phyloP scores from a whole-genome alignment of 2,888 invertebrate genomes.

The Thymelicus acteon region DNA sequence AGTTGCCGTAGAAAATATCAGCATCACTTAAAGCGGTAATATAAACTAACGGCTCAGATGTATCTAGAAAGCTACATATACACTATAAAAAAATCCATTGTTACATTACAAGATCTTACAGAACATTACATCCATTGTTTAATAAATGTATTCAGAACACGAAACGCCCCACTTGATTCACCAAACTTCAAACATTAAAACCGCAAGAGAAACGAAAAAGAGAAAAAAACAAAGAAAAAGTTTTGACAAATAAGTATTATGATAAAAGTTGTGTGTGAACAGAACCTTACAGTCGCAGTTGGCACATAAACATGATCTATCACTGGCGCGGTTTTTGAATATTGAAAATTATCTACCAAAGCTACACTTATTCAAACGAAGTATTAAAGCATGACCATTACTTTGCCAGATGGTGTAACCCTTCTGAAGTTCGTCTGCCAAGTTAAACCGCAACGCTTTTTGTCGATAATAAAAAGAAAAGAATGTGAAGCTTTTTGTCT shows the following conservation, averaged over 20 bases:
- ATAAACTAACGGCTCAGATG: too few relatives aligned
- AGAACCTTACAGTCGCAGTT: conserved; percentile 1
- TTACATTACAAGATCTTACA: too few relatives aligned
- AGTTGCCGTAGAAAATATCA: too few relatives aligned
- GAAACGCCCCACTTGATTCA: background rate
- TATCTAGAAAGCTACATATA: too few relatives aligned
- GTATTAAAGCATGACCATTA: background rate
- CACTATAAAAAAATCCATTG: too few relatives aligned
- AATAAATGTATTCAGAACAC: background rate
- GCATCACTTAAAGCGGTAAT: too few relatives aligned
- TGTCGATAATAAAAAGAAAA: too few relatives aligned
- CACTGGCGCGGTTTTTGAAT: conserved; percentile 9
- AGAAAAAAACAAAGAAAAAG: background rate
- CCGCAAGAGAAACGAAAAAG: background rate
- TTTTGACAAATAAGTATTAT: conserved; percentile 3
- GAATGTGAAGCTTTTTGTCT: too few relatives aligned
- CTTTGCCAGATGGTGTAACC: background rate
- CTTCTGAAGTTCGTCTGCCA: background rate
- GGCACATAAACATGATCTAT: conserved; percentile 5
- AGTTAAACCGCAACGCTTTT: too few relatives aligned
- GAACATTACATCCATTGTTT: too few relatives aligned
- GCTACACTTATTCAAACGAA: background rate
- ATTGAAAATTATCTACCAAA: conserved; percentile 8
- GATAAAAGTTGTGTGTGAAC: background rate
- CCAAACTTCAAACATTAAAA: conserved; percentile 1